These are phyloP conservation scores for Coregonus ussuriensis DNA, from an alignment of 2,797 vertebrate genomes.

Conservation along the genomic window DNA sequence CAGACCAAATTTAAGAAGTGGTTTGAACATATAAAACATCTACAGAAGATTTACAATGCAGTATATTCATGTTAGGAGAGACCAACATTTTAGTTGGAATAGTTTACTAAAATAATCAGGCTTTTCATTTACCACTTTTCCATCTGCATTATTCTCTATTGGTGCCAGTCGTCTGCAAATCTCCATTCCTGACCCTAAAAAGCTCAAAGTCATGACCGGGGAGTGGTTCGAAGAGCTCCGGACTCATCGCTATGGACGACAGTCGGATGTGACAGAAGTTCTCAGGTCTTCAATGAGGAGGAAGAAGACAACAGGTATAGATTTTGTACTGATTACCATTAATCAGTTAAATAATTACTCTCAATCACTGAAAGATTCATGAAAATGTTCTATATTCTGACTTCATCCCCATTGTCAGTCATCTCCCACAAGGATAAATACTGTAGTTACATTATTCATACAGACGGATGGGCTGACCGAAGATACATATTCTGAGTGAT, in stretches of 20 bases:
- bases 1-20: too few species aligned
- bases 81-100: too few species aligned
- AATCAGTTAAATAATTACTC: not conserved
- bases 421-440: not conserved
- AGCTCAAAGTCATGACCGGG: slow-evolving; percentile 52
- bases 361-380: not conserved
- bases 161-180: slow-evolving; percentile 42
- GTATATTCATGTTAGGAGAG: not conserved
- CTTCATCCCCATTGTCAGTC: not conserved
- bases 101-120: not conserved
- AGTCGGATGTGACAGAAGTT: slow-evolving; percentile 45
- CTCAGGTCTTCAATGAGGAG: slow-evolving; percentile 55
- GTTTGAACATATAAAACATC: too few species aligned
- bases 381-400: not conserved
- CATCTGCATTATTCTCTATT: slow-evolving; percentile 1
- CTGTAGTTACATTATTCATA: not conserved
- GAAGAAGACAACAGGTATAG: slow-evolving; percentile 50
- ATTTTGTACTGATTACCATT: not conserved
- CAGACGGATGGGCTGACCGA: not conserved
- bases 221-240: slow-evolving; percentile 66
- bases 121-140: not conserved
- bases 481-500: not conserved
- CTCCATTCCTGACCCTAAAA: slow-evolving; percentile 30
- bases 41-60: not conserved
- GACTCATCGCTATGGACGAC: slow-evolving; percentile 42